Evolutionary conservation across 1,140 invertebrate species (phyloP), one percentile per base, ranked within the genome.

Genomic region (Cyclargus thomasi): DNA sequence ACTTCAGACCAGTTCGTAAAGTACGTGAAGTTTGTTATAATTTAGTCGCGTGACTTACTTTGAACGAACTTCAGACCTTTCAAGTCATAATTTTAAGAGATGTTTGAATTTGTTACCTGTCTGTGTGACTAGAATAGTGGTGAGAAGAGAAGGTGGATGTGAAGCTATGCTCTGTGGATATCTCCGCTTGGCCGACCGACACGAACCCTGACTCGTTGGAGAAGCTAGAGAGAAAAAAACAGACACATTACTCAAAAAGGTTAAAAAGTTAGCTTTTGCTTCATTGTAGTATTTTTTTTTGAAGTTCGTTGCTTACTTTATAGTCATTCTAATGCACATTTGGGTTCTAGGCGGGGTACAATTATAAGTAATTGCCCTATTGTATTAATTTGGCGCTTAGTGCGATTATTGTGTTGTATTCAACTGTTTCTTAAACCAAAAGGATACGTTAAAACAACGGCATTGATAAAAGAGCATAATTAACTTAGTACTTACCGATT

Each of bases 161-260:
- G 71, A 90, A 90, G 69, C 82, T 84, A 69, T 90, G 87, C 63
- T 90, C 87, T 17, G 84, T 84, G 0, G 86, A 84, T 65, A 90
- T 82, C 76, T 88, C 80, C 55, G 81, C 76, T 71, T 89, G 83
- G 11, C 94, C 93, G 91, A 95, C 93, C 2, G 95, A 95, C 63
- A 95, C 93, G 82, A 96, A 95, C 69, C 95, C 95, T 67, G 94
- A 94, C 81, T 93, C 92, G 64, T 92, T 92, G 65, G 90, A 91
- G 77, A 91, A 91, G 68, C 90, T 91, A 29, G 0, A 29, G 8
- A 29, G 68, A 76, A 59, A 74, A n/a, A n/a, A n/a, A n/a, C n/a
- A n/a, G n/a, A n/a, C n/a, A n/a, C n/a, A n/a, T n/a, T n/a, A n/a
- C n/a, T n/a, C n/a, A n/a, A 62, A 7, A 65, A 3, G 21, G 53